Base-by-base conservation (phyloP, 1,140 invertebrate species). In the Calosoma granatense region DNA sequence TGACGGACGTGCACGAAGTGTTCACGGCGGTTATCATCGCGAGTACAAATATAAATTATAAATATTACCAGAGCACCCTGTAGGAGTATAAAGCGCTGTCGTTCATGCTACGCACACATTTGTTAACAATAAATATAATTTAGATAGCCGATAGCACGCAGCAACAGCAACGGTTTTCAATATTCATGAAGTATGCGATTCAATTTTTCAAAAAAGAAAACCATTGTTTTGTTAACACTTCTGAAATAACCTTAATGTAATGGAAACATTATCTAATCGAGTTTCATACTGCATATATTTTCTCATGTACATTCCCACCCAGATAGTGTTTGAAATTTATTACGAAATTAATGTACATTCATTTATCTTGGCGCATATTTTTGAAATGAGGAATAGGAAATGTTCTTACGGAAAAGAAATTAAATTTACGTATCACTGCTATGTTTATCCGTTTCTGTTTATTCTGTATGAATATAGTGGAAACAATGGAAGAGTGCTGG, bases 111-210 rank as follows among this genome's bases (percentile, higher is more conserved):
- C 9, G 4, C 4, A 17, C 15, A 4, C 9, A 17, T 47, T 47
- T 47, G 17, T 47, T 47, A 47, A 47, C 41, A 47, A 47, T 47
- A 9, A 47, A 47, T 12, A 47, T 12, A 47, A 47, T 47, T 47
- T 9, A 9, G 41, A 47, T 47, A 30, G 4, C 6, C 14, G 26
- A 30, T 30, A 6, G 41, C 17, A 17, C 4, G 41, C 17, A 47
- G 9, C 15, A 11, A 12, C 4, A 11, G 17, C 4, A 12, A 47
- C 15, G 6, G 9, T 47, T 47, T 17, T 47, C 15, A 6, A 47
- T 47, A 47, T 12, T 17, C 41, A 47, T 47, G 17, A 47, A 47
- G 15, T 4, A 17, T 47, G 15, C 15, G 17, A 47, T 47, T 4
- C 3, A 4, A 12, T 47, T 47, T 47, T 9, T 30, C 26, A 30